Conservation (phyloP, 2,888 invertebrate species). For the Pyrrhosoma nymphula region DNA sequence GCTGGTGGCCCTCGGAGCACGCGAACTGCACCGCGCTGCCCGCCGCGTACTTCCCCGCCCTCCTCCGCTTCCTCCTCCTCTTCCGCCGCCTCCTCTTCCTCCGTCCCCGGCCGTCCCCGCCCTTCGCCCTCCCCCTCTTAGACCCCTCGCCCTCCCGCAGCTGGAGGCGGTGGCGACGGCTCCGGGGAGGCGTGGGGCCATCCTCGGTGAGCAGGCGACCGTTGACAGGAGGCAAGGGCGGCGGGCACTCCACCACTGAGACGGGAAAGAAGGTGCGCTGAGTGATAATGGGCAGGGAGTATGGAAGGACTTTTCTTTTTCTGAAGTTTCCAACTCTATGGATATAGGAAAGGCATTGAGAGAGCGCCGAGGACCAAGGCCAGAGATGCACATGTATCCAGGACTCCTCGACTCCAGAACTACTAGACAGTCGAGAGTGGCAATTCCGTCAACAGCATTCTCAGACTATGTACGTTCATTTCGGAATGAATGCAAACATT, state of each 20-base stretch:
- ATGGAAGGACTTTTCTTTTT: no score
- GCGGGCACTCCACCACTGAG: constrained; percentile 90
- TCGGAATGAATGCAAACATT: no score
- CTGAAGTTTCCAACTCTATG: no score
- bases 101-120: not conserved
- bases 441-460: no score
- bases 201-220: constrained; percentile 81
- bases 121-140: not conserved
- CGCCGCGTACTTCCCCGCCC: constrained; percentile 85
- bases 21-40: constrained; percentile 90
- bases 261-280: constrained; percentile 54
- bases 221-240: constrained; percentile 86
- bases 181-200: constrained; percentile 71
- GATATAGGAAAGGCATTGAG: no score
- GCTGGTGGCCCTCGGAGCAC: constrained; percentile 84
- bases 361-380: no score
- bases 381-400: no score
- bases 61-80: constrained; percentile 78
- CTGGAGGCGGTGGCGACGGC: constrained; percentile 73
- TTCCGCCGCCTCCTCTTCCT: not conserved
- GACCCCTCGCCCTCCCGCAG: not conserved
- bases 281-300: no score
- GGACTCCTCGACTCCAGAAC: no score
- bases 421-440: no score
- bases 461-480: no score